Evolutionary conservation across 2,888 invertebrate genomes (phyloP), one percentile per base, ranked within the genome.

Genomic region (Conchocele bisecta): DNA sequence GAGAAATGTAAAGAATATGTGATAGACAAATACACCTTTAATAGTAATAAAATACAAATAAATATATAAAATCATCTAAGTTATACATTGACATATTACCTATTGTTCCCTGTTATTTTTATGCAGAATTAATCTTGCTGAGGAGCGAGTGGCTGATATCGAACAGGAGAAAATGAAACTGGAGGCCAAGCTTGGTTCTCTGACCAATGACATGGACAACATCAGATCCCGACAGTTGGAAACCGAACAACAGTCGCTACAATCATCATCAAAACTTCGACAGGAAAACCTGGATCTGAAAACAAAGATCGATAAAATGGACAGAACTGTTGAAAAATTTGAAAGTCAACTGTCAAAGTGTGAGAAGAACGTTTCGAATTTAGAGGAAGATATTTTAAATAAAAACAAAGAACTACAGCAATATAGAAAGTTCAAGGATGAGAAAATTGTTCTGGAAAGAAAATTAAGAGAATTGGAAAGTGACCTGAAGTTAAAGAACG

Each of bases 171-270:
- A 79, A 29, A 35, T 69, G 35, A 79, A 77, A 17, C 51, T 82
- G 7, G 68, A 76, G 51, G 64, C 37, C 0, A 63, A 75, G 42
- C 39, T 79, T 1, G 58, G 54, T 53, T 56, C 63, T 17, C 33
- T 75, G 0, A 69, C 68, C n/a, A 58, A 61, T 39, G 71, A 72
- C 11, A 92, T 92, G 78, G 41, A 92, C 91, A 68, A 92, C 91
- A 44, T 86, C 22, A 82, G 81, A 58, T 61, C 64, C 20, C 75
- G 75, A 64, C 64, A 85, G 66, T 88, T 90, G 6, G 91, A 89
- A 13, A 83, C 92, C n/a, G 93, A 86, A 58, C 73, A 67, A 54
- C 61, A 74, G 56, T 66, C 67, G 15, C 64, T 74, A 28, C 60
- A 68, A 33, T 42, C 64, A 0, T 61, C 56, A n/a, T 31, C 51